These are phyloP conservation scores for Hemicordylus capensis DNA, from an alignment of 2,113 vertebrate genomes.

Conservation along the genomic window DNA sequence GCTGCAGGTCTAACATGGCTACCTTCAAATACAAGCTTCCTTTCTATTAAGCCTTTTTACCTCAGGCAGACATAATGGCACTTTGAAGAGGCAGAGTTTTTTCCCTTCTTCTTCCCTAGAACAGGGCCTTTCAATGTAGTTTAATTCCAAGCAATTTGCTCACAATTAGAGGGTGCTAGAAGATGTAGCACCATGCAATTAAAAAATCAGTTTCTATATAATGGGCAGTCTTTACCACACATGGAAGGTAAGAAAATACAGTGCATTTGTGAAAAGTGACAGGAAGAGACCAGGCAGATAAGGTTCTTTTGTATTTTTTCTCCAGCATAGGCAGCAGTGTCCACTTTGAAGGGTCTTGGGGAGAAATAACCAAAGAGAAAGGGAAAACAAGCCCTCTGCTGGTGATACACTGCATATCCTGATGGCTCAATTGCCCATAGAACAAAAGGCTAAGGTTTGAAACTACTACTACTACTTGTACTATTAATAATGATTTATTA, in stretches of 20 bases:
- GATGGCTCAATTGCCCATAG: neutral
- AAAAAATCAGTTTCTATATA: neutral
- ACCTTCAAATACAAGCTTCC: neutral
- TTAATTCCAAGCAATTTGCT: neutral
- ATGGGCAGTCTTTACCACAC: neutral
- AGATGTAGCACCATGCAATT: neutral
- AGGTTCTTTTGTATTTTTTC: neutral
- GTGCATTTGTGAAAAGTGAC: neutral
- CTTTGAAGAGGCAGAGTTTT: neutral
- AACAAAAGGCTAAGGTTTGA: neutral
- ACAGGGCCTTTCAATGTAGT: neutral
- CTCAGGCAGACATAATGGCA: neutral
- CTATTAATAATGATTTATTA: too few relatives aligned
- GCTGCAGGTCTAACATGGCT: accelerated
- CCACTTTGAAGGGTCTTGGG: neutral
- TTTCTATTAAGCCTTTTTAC: neutral
- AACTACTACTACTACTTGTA: neutral
- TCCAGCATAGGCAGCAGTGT: neutral
- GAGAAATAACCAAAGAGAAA: too few relatives aligned
- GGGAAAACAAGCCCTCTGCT: neutral
- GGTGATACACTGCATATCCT: neutral
- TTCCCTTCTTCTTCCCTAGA: neutral
- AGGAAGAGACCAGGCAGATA: neutral
- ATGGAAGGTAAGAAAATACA: neutral
- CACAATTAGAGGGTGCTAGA: neutral